Conservation (phyloP, 2,888 invertebrate species). For the Cephus pygmeus region DNA sequence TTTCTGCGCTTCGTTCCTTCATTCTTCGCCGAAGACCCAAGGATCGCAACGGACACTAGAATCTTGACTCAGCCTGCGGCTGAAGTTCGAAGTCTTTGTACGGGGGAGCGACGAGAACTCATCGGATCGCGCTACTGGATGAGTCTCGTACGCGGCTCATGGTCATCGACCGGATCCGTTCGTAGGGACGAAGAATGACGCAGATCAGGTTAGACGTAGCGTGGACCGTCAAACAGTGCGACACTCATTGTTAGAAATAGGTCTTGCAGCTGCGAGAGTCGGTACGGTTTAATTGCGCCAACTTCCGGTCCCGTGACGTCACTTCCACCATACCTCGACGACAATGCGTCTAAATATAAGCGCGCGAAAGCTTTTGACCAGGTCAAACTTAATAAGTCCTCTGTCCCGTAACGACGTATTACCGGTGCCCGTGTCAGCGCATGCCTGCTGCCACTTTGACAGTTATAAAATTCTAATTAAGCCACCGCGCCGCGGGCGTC, state of each 20-base stretch:
- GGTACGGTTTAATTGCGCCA: constrained; percentile 40
- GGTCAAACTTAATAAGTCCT: background rate
- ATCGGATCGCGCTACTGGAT: background rate
- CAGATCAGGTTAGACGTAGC: background rate
- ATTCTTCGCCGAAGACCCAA: background rate
- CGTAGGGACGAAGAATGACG: background rate
- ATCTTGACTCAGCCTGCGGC: background rate
- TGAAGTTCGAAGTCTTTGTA: background rate
- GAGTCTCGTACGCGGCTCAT: background rate
- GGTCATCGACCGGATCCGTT: background rate
- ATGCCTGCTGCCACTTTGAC: background rate
- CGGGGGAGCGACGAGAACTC: background rate
- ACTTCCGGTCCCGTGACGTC: constrained; percentile 49
- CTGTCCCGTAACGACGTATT: background rate
- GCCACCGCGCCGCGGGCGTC: background rate
- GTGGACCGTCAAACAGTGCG: background rate
- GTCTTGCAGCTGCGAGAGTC: constrained; percentile 43
- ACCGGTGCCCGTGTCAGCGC: background rate
- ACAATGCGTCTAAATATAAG: constrained; percentile 32
- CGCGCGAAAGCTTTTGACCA: background rate
- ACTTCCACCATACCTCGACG: constrained; percentile 26
- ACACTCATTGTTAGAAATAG: constrained; percentile 39
- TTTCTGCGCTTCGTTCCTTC: background rate
- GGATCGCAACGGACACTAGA: background rate
- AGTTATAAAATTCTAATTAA: background rate